A percentile compares a stretch with the other conserved stretches of the same genome.
phyloP scores from a whole-genome alignment of 2,113 vertebrate species.

The Atlantisia rogersi region DNA sequence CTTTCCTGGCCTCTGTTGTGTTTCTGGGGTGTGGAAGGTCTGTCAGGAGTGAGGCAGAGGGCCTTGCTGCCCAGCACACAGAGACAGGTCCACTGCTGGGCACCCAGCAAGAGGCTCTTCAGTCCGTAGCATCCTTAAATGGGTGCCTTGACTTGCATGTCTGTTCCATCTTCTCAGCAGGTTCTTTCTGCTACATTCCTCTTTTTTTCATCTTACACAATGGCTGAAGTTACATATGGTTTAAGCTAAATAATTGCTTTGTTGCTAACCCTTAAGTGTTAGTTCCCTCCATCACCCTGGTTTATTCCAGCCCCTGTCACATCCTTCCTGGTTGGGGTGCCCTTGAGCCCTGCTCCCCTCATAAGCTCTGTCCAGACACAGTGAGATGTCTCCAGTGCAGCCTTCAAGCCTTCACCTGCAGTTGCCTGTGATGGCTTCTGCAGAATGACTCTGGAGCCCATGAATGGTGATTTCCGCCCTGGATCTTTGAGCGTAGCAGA shows the following conservation, averaged over 20 bases:
- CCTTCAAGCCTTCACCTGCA: neutral
- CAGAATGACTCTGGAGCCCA: neutral
- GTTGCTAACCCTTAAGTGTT: too few relatives aligned
- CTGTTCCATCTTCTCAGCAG: too few relatives aligned
- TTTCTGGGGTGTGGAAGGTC: neutral
- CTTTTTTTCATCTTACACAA: too few relatives aligned
- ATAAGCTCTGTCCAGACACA: neutral
- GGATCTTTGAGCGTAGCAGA: neutral
- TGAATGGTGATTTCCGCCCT: neutral
- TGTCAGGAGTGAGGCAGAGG: neutral
- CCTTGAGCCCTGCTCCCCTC: neutral
- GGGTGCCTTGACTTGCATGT: too few relatives aligned
- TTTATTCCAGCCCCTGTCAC: neutral
- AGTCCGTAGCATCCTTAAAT: neutral
- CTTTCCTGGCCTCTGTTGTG: neutral
- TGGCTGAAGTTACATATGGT: too few relatives aligned
- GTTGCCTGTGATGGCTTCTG: neutral
- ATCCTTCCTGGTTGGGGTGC: neutral
- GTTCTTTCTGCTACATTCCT: too few relatives aligned
- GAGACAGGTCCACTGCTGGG: neutral
- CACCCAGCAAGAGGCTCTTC: neutral
- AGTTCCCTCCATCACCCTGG: too few relatives aligned
- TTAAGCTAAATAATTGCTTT: too few relatives aligned
- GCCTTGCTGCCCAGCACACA: neutral
- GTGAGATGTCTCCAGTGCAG: neutral